phyloP scores from a whole-genome alignment of 2,888 invertebrate species.

The Trachelus iudaicus region DNA sequence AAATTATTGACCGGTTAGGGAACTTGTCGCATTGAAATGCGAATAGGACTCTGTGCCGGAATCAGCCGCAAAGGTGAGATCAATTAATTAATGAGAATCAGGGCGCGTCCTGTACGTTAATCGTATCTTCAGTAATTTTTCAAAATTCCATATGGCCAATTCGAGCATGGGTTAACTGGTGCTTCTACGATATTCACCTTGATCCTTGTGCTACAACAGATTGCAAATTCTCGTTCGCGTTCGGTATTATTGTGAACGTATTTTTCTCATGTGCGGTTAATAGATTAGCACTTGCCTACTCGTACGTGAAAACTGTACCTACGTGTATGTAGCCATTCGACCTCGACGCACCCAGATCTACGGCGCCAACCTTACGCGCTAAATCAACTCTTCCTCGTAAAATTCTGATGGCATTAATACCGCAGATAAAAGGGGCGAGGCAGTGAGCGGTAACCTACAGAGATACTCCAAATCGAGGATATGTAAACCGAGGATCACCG shows the following conservation, averaged over 20 bases:
- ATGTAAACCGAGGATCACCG: neutral
- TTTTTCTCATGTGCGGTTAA: neutral
- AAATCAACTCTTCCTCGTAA: neutral
- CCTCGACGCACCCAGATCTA: neutral
- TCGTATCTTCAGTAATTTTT: neutral
- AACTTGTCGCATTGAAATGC: neutral
- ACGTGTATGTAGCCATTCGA: neutral
- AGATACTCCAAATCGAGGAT: neutral
- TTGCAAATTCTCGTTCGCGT: neutral
- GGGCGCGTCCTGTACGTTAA: neutral
- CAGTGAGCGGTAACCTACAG: neutral
- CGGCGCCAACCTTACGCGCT: neutral
- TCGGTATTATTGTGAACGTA: neutral
- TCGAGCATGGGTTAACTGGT: neutral
- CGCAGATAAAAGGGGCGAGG: neutral
- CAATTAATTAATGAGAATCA: slow-evolving; percentile 13
- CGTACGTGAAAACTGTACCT: neutral
- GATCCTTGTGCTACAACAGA: neutral
- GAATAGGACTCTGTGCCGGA: neutral
- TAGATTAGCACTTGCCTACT: neutral
- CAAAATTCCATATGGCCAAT: neutral
- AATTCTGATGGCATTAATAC: neutral
- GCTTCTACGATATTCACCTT: neutral
- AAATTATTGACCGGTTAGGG: neutral
- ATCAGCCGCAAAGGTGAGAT: neutral